phyloP scores from a whole-genome alignment of 2,113 vertebrate genomes.

The Microtus ochrogaster region DNA sequence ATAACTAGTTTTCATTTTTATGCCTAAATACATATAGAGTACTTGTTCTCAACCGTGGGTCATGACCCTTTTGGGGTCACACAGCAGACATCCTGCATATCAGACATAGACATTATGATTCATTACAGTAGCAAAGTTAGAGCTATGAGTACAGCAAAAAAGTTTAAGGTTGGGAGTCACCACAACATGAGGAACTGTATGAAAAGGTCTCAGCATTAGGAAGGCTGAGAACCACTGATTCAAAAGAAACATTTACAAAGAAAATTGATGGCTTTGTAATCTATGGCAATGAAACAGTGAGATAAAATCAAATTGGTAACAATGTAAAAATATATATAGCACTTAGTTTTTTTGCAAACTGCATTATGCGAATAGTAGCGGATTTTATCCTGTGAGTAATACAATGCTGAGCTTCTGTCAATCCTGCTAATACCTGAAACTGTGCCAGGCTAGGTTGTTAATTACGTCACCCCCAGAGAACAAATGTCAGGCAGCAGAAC shows the following conservation, averaged over 20 bases:
- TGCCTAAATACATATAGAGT: neutral
- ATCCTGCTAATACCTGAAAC: neutral
- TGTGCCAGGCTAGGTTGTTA: neutral
- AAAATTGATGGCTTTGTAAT: neutral
- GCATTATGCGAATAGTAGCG: neutral
- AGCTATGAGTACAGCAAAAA: neutral
- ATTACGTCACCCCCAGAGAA: neutral
- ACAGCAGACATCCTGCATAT: neutral
- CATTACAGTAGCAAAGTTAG: neutral
- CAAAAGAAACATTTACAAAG: neutral
- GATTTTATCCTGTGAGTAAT: neutral
- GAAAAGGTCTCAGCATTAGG: neutral
- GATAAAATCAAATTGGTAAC: neutral
- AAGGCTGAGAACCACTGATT: neutral
- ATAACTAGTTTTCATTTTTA: neutral
- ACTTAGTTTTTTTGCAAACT: constrained; percentile 50
- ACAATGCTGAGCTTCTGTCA: neutral
- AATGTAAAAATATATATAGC: neutral
- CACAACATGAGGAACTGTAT: neutral
- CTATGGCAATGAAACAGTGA: constrained; percentile 12
- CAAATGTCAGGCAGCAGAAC: neutral
- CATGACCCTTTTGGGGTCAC: neutral
- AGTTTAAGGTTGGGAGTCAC: neutral
- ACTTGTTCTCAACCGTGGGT: neutral
- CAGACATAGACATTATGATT: neutral